Base-by-base conservation (phyloP, 2,797 vertebrate species). In the Karalla daura region DNA sequence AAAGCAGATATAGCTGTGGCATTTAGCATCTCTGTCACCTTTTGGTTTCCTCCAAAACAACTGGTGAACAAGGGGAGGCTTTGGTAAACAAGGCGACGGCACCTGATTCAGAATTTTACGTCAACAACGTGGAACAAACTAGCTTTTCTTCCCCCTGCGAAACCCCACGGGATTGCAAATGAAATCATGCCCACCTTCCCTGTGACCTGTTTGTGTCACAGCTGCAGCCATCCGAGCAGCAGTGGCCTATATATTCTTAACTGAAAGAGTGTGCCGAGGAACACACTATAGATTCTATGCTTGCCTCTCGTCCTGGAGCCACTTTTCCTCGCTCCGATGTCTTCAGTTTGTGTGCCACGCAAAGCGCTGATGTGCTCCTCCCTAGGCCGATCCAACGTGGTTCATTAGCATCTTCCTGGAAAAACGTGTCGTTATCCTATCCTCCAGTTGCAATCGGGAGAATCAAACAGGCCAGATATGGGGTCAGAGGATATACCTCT, bases 201-300 rank as follows among this genome's bases (percentile, higher is more conserved):
- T n/a, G 32, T 56, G 69, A 66, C 46, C 64, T 63, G 58, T 62
- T 73, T 69, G 59, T 73, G 68, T 61, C 67, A 2, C 32, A 28
- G 69, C 47, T 59, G 52, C 45, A 14, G 40, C 2, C n/a, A 18
- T 59, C 35, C 30, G n/a, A 7, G 11, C 46, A 30, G 41, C 35
- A 5, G 27, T 36, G 35, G 2, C 30, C 51, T 59, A 15, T 15
- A 45, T 59, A 32, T 62, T 51, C 13, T n/a, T n/a, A 62, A 9
- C 24, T 28, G 17, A n/a, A 30, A 13, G 11, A n/a, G n/a, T n/a
- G n/a, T n/a, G n/a, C n/a, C 11, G 12, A 15, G 20, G 4, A 21
- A 5, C 24, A 13, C 28, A 40, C n/a, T 50, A 33, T 49, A 45
- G 36, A 52, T 20, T 39, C 18, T 12, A 14, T 15, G 20, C 41